Base-by-base conservation (phyloP, 2,888 invertebrate species). In the Eupithecia centaureata region DNA sequence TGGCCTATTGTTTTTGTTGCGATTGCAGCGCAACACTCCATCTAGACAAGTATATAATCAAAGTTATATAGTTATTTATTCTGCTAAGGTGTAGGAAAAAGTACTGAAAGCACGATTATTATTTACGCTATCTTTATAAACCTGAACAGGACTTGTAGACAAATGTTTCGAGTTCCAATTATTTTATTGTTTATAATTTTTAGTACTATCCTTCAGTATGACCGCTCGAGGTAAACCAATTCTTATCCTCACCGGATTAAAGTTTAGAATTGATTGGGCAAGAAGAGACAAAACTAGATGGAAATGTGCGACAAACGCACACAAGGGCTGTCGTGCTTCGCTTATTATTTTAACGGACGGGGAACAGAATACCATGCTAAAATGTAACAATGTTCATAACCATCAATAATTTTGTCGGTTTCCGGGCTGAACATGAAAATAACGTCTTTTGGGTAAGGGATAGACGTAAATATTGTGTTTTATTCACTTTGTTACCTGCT, bases 321-420 rank as follows among this genome's bases (percentile, higher is more conserved):
- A 7, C 25, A 51, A 22, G 12, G 25, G 51, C 25, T 51, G 51
- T 25, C 25, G 22, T 13, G 52, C 52, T 12, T 22, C 51, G 8
- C 51, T 18, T n/a, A n/a, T 13, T 15, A 38, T 15, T 10, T 3
- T 38, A 5, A 38, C 10, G 38, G 38, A 38, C 5, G 38, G 13
- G 13, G 38, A 12, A 3, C 10, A 10, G 3, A 3, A 15, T 10
- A 13, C 5, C 2, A 54, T 54, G 27, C 13, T 22, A 3, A 25
- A 27, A 22, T 54, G 25, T 27, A 13, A 54, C 27, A 54, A 54
- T 54, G 56, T 13, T 28, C 56, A 56, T 56, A 54, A 56, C 28
- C 28, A 28, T 12, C 4, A 35, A 15, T 13, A 35, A 35, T 15
- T 35, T 3, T 3, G 33, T 35, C 13, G 2, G 33, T 35, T 35